These are phyloP conservation scores for Augochlora pura DNA, from an alignment of 1,140 invertebrate species.

Conservation along the genomic window DNA sequence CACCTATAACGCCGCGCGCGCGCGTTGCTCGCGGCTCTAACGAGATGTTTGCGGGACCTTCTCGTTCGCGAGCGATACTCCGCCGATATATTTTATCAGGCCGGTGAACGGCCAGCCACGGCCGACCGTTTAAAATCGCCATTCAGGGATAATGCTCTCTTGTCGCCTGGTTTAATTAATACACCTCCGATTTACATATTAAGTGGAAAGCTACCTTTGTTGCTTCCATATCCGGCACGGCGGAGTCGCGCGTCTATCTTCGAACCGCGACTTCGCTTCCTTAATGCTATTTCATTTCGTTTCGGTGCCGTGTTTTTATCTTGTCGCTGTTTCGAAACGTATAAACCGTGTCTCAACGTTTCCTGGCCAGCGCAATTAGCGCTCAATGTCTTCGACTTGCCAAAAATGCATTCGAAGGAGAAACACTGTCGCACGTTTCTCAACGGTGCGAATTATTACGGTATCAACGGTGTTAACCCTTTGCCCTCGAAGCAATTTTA, in stretches of 20 bases:
- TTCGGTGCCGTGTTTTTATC: too few species aligned
- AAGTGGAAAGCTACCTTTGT: constrained; percentile 6
- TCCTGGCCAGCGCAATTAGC: too few species aligned
- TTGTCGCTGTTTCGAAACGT: too few species aligned
- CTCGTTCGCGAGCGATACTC: constrained; percentile 17
- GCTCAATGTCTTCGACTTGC: too few species aligned
- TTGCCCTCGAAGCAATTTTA: too few species aligned
- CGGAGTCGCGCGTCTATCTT: neutral
- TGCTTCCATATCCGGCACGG: neutral
- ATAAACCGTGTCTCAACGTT: too few species aligned
- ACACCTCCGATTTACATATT: neutral
- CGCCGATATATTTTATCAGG: constrained; percentile 13
- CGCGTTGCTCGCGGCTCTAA: constrained; percentile 19
- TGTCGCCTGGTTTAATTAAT: constrained; percentile 24
- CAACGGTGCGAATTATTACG: too few species aligned
- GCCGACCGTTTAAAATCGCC: neutral
- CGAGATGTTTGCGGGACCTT: constrained; percentile 30
- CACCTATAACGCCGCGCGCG: neutral
- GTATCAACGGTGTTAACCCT: too few species aligned
- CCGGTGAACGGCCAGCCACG: constrained; percentile 10
- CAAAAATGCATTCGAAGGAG: too few species aligned
- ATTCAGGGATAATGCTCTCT: constrained; percentile 1
- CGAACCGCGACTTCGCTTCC: too few species aligned
- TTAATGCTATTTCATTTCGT: too few species aligned
- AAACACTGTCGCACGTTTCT: too few species aligned